Conservation (phyloP, 2,113 vertebrate species). For the Pteronura brasiliensis region DNA sequence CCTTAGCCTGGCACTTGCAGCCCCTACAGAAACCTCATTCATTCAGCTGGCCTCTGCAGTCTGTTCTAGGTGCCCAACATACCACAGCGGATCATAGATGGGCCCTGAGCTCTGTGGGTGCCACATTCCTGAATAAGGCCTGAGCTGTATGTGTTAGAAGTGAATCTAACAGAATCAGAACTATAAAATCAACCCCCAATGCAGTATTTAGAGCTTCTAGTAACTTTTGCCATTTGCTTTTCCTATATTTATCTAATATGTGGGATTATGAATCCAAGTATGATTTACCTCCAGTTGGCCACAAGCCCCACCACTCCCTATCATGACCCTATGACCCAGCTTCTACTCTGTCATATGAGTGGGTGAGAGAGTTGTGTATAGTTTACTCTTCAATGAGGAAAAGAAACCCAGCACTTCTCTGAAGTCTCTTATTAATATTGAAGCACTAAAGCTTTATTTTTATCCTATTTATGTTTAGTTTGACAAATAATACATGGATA, state of each 20-base stretch:
- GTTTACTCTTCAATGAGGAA: neutral
- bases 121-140: neutral
- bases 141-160: rapidly evolving
- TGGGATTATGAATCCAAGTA: neutral
- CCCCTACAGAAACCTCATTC: neutral
- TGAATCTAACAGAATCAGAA: neutral
- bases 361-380: neutral
- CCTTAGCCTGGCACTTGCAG: neutral
- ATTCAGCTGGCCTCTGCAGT: neutral
- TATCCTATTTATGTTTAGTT: neutral
- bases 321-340: rapidly evolving
- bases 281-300: neutral
- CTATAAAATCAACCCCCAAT: neutral
- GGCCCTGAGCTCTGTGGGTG: neutral
- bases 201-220: neutral
- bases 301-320: neutral
- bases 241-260: neutral
- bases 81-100: rapidly evolving
- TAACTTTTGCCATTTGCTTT: neutral
- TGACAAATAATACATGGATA: neutral
- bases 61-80: neutral
- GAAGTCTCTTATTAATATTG: neutral
- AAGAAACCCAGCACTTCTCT: neutral
- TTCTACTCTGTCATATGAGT: too few species aligned
- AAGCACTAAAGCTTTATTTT: neutral